phyloP scores from a whole-genome alignment of 2,888 invertebrate species.

The Amphipyra berbera region DNA sequence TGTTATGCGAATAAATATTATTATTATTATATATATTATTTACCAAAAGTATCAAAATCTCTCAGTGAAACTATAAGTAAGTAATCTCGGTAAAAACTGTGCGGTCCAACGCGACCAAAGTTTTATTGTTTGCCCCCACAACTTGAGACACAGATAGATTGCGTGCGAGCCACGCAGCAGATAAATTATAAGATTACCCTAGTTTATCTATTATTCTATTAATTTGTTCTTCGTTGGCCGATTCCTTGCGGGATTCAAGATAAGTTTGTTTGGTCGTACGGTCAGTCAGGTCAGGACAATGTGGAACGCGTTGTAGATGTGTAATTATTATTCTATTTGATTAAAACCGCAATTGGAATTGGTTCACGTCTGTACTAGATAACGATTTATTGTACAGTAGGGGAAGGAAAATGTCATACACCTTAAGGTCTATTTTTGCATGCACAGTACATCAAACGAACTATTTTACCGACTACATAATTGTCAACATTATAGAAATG shows the following conservation, averaged over 20 bases:
- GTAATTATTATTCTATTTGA: conserved; percentile 47
- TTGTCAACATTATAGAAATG: too few relatives aligned
- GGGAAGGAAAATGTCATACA: too few relatives aligned
- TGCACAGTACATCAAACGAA: too few relatives aligned
- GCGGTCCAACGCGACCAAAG: conserved; percentile 28
- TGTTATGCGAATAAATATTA: too few relatives aligned
- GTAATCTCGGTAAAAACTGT: conserved; percentile 26
- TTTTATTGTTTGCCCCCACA: conserved; percentile 40
- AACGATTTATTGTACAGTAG: conserved; percentile 25
- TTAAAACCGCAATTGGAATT: conserved; percentile 45
- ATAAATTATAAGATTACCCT: conserved; percentile 53
- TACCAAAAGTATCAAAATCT: conserved; percentile 29
- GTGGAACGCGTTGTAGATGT: conserved; percentile 28
- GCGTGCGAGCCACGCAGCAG: conserved; percentile 26
- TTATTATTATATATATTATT: too few relatives aligned
- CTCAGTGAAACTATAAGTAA: conserved; percentile 1
- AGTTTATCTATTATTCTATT: conserved; percentile 57
- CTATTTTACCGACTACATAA: too few relatives aligned
- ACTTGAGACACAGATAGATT: conserved; percentile 52
- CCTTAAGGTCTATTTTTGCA: too few relatives aligned
- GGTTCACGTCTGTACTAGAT: conserved; percentile 4
- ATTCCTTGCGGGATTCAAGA: conserved; percentile 29
- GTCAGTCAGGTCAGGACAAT: conserved; percentile 22
- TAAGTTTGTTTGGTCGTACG: conserved; percentile 34
- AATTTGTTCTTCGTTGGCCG: conserved; percentile 32